Conservation (phyloP, 2,113 vertebrate genomes). For the Poeciliopsis prolifica region DNA sequence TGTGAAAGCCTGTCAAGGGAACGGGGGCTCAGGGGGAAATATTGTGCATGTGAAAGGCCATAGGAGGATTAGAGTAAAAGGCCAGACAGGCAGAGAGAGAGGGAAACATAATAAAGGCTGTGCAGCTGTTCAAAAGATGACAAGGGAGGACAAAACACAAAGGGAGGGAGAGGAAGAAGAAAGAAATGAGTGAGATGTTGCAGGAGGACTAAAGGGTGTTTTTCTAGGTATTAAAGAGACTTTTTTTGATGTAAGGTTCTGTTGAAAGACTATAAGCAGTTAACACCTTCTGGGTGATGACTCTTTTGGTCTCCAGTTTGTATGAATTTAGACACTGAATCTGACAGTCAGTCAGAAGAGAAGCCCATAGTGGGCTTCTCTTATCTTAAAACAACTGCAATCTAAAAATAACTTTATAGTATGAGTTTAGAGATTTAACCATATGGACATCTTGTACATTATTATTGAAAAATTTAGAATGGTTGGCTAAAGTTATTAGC, state of each 20-base stretch:
- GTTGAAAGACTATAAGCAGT: neutral
- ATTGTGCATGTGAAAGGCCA: slow-evolving; percentile 73
- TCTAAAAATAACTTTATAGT: too few species aligned
- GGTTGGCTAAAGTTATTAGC: too few species aligned
- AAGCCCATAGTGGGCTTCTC: too few species aligned
- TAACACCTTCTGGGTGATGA: neutral
- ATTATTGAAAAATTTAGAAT: too few species aligned
- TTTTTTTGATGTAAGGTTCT: neutral
- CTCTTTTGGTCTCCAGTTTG: neutral
- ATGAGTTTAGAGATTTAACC: too few species aligned
- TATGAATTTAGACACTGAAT: neutral
- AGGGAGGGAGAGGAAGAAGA: slow-evolving; percentile 16
- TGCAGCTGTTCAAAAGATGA: slow-evolving; percentile 75
- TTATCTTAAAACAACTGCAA: too few species aligned
- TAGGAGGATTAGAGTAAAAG: slow-evolving; percentile 79
- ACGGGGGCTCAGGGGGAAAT: slow-evolving; percentile 47
- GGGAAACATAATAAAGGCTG: slow-evolving; percentile 63
- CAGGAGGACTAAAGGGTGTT: slow-evolving; percentile 42
- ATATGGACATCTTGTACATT: too few species aligned
- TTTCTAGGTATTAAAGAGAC: slow-evolving; percentile 47
- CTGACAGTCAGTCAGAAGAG: neutral
- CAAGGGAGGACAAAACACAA: slow-evolving; percentile 47
- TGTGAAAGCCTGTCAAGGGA: slow-evolving; percentile 65
- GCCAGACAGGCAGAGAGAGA: slow-evolving; percentile 65
- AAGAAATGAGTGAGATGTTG: slow-evolving; percentile 28